These are phyloP conservation scores for Caenorhabditis virilis DNA, from an alignment of 2,888 invertebrate genomes.

Conservation along the genomic window DNA sequence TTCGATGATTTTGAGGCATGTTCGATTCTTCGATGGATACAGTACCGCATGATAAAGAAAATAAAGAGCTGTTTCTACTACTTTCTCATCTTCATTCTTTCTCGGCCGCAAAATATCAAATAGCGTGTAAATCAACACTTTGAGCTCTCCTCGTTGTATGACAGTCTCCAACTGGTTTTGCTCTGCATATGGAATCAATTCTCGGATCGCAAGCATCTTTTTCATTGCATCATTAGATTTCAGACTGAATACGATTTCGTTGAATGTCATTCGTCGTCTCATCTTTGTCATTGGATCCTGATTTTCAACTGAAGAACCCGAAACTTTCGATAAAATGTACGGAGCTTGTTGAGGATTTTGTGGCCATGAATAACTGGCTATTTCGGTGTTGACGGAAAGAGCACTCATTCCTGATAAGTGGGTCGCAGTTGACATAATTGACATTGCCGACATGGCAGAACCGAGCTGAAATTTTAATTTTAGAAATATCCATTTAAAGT, in stretches of 20 bases:
- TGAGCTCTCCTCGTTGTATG: constrained; percentile 1
- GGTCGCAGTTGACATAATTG: constrained; percentile 24
- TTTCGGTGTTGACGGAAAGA: constrained; percentile 28
- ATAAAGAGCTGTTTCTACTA: constrained; percentile 11
- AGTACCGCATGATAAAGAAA: constrained; percentile 4
- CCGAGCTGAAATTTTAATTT: constrained; percentile 13
- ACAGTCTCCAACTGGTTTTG: constrained; percentile 1
- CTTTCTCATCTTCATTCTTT: constrained; percentile 10
- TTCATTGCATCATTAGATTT: constrained; percentile 8
- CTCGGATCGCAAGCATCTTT: constrained; percentile 12
- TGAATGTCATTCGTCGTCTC: constrained; percentile 8
- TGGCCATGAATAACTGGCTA: constrained; percentile 8
- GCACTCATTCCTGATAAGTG: constrained; percentile 11
- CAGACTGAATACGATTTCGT: constrained; percentile 15
- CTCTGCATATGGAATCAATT: constrained; percentile 16
- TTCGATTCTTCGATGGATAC: not conserved
- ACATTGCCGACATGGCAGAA: constrained; percentile 20
- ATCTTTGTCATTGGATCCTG: constrained; percentile 25
- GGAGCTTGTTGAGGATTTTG: constrained; percentile 13
- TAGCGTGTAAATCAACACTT: constrained; percentile 9
- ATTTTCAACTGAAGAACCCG: constrained; percentile 15
- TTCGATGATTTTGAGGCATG: constrained; percentile 3
- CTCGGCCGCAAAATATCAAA: constrained; percentile 17
- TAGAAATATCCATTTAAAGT: too few relatives aligned
- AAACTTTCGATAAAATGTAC: constrained; percentile 16